Conservation (phyloP, 2,797 vertebrate genomes). For the Menidia menidia region DNA sequence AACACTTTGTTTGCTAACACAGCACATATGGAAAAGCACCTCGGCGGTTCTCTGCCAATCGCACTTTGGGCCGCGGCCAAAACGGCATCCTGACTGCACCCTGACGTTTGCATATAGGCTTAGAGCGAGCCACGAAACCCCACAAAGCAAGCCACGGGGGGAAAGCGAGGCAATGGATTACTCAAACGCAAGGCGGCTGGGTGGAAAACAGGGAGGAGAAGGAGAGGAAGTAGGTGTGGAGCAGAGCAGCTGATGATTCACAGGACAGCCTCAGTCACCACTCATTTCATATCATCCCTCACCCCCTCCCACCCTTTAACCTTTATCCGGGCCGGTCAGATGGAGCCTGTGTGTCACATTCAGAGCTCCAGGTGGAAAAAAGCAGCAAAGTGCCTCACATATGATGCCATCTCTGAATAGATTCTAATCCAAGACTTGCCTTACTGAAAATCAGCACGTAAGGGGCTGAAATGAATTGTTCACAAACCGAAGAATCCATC, state of each 20-base stretch:
- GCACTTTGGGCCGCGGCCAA: slow-evolving; percentile 50
- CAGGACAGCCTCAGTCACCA: slow-evolving; percentile 18
- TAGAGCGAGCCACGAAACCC: slow-evolving; percentile 20
- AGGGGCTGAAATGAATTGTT: neutral
- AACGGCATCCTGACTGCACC: slow-evolving; percentile 21
- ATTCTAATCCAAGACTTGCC: neutral
- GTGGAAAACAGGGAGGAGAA: neutral
- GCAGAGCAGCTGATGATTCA: slow-evolving; percentile 47
- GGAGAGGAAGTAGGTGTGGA: slow-evolving; percentile 25
- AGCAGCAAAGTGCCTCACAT: neutral
- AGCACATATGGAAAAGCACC: slow-evolving; percentile 64
- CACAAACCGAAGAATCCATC: neutral
- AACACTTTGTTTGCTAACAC: slow-evolving; percentile 55
- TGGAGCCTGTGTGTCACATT: neutral
- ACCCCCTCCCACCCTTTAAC: slow-evolving; percentile 2
- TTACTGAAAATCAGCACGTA: neutral
- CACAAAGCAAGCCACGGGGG: neutral
- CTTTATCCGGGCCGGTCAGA: slow-evolving; percentile 7
- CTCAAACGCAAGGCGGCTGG: neutral
- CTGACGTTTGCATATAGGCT: slow-evolving; percentile 44
- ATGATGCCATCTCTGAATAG: neutral
- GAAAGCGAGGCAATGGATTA: slow-evolving; percentile 3
- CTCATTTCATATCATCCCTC: slow-evolving; percentile 23
- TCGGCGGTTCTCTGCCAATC: slow-evolving; percentile 44
- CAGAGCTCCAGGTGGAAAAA: neutral